A percentile compares a stretch with the other conserved stretches of the same genome.
Evolutionary conservation across 2,888 invertebrate species (phyloP).

Genomic region (Diadegma fenestrale): DNA sequence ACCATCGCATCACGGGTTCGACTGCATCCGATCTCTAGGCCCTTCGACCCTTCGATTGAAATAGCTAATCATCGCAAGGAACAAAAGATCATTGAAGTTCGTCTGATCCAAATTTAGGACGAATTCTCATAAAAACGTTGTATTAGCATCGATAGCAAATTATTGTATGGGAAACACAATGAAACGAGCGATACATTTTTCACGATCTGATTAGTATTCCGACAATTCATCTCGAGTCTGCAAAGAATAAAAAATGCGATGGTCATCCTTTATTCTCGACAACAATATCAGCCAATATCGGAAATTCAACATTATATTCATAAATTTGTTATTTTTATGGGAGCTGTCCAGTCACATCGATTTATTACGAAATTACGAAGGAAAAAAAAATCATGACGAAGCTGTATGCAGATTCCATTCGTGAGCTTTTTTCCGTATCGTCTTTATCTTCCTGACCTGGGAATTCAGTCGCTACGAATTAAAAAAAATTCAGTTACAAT

Average conservation of each 20-base stretch:
- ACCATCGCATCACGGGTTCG: background rate
- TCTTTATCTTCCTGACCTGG: background rate
- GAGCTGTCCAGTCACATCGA: background rate
- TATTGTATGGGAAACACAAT: background rate
- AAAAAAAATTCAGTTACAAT: background rate
- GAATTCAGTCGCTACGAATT: background rate
- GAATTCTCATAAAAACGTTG: background rate
- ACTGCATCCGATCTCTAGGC: background rate
- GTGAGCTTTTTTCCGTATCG: background rate
- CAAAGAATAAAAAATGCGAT: background rate
- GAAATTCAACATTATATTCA: background rate
- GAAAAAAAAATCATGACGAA: conserved; percentile 16
- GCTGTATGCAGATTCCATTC: background rate
- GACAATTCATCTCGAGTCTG: background rate
- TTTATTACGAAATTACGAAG: conserved; percentile 1
- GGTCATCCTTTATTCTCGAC: background rate
- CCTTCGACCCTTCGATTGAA: background rate
- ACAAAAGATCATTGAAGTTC: background rate
- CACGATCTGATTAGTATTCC: background rate
- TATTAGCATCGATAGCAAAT: background rate
- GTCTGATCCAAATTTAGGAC: background rate
- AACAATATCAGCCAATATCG: background rate
- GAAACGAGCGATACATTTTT: background rate
- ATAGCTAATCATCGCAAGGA: background rate
- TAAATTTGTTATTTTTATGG: background rate